These are phyloP conservation scores for Erythrolamprus reginae DNA, from an alignment of 2,113 vertebrate species.

Conservation along the genomic window DNA sequence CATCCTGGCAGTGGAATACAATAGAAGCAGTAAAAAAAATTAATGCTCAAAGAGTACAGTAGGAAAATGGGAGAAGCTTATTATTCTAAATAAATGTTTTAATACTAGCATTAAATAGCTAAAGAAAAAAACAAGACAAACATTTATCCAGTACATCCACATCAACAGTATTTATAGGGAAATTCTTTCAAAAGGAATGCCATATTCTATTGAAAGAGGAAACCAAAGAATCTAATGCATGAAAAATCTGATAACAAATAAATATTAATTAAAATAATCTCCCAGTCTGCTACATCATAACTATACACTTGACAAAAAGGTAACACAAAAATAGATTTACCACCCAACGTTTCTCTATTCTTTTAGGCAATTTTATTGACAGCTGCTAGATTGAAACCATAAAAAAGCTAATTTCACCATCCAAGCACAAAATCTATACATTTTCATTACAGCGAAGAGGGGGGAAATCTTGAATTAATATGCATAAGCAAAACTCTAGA, in stretches of 20 bases:
- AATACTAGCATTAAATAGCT: slow-evolving; percentile 21
- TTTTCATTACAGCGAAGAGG: slow-evolving; percentile 36
- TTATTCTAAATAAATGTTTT: background rate
- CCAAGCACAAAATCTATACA: slow-evolving; percentile 40
- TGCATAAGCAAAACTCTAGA: slow-evolving; percentile 34
- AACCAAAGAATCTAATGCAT: slow-evolving; percentile 42
- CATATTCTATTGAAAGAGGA: slow-evolving; percentile 14
- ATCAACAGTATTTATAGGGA: slow-evolving; percentile 9
- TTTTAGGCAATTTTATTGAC: slow-evolving; percentile 41
- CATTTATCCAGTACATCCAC: slow-evolving; percentile 23
- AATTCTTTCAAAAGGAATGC: slow-evolving; percentile 47
- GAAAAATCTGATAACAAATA: slow-evolving; percentile 49
- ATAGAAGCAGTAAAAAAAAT: background rate
- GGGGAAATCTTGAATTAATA: slow-evolving; percentile 35
- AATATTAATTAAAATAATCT: slow-evolving; percentile 33
- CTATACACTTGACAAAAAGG: slow-evolving; percentile 16
- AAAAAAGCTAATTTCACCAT: slow-evolving; percentile 41
- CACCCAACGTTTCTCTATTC: slow-evolving; percentile 25
- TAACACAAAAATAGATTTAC: slow-evolving; percentile 29
- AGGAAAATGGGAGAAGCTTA: background rate
- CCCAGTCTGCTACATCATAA: slow-evolving; percentile 33
- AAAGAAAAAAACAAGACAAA: slow-evolving; percentile 23
- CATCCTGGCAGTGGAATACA: slow-evolving; percentile 3
- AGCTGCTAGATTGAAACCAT: slow-evolving; percentile 33
- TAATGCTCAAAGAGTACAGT: background rate